Evolutionary conservation across 2,888 invertebrate genomes (phyloP).

Genomic region (Napeogenes inachia): DNA sequence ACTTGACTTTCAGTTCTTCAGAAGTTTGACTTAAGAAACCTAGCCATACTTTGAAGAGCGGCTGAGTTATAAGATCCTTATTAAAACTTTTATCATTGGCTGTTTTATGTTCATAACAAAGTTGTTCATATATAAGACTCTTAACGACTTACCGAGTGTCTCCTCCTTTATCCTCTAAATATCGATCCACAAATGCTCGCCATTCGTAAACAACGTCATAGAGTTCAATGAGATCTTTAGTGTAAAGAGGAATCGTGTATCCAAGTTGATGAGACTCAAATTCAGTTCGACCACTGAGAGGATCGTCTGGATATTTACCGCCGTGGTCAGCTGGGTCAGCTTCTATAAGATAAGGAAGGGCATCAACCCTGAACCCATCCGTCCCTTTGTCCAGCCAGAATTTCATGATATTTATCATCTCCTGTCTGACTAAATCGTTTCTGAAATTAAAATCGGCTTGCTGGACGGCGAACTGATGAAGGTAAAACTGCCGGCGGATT

Average conservation of each 20-base stretch:
- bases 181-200: conserved; percentile 75
- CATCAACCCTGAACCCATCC: conserved; percentile 86
- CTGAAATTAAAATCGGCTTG: conserved; percentile 84
- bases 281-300: conserved; percentile 57
- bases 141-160: conserved; percentile 56
- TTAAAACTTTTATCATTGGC: conserved; percentile 28
- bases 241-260: conserved; percentile 79
- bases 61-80: conserved; percentile 29
- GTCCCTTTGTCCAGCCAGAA: conserved; percentile 87
- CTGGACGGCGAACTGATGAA: conserved; percentile 80
- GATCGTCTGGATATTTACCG: conserved; percentile 71
- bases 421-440: conserved; percentile 72
- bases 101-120: conserved; percentile 23
- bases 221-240: conserved; percentile 78
- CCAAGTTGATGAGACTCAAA: conserved; percentile 72
- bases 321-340: conserved; percentile 60
- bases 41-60: conserved; percentile 19
- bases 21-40: conserved; percentile 21
- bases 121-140: conserved; percentile 21
- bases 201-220: conserved; percentile 77
- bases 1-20: conserved; percentile 15
- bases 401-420: conserved; percentile 78
- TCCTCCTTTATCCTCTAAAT: conserved; percentile 53
- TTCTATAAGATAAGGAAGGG: conserved; percentile 78
- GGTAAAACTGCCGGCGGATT: conserved; percentile 80